Base-by-base conservation (phyloP, 92 coral and sea anemone genomes). In the Chrysogorgia sp. region DNA sequence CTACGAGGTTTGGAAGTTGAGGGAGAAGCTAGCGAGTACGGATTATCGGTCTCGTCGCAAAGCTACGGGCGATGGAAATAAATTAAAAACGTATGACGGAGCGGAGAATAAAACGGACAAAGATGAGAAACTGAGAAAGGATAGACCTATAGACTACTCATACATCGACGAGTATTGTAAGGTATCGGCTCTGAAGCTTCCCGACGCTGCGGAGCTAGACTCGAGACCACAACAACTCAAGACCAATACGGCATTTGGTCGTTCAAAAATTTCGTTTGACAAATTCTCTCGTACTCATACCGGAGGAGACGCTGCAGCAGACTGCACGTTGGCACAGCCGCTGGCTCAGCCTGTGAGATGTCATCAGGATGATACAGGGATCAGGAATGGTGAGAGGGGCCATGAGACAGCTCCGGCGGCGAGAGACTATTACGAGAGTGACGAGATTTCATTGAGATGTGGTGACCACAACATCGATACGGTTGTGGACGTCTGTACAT, bases 401-500 rank as follows among this genome's bases (percentile, higher is more conserved):
- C 2, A 55, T 34, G 30, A 30, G 30, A 59, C 58, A 28, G 25
- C 65, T 31, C 23, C 48, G 8, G 35, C 56, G 19, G 13, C 14
- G 10, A 53, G 31, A 22, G 50, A 72, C 32, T 72, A 59, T 35
- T 32, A 34, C 49, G 41, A 28, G 3, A 35, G 33, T 26, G 79
- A 72, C 14, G 79, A 72, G 20, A 26, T 72, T 6, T 28, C 79
- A 26, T 31, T 72, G 17, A 31, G 33, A 52, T 72, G 79, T 56
- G 53, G 79, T 34, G 79, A 65, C 55, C 64, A 53, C 24, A 53
- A 72, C 59, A 52, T 72, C 17, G 79, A 72, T 31, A 56, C 63
- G 40, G 58, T 41, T 14, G 79, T 96, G 1, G 99, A 96, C 68
- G 92, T 93, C 26, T 91, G 97, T 61, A 92, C 99, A 10, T 96